Conservation (phyloP, 2,797 vertebrate species). For the Malurus leucopterus region DNA sequence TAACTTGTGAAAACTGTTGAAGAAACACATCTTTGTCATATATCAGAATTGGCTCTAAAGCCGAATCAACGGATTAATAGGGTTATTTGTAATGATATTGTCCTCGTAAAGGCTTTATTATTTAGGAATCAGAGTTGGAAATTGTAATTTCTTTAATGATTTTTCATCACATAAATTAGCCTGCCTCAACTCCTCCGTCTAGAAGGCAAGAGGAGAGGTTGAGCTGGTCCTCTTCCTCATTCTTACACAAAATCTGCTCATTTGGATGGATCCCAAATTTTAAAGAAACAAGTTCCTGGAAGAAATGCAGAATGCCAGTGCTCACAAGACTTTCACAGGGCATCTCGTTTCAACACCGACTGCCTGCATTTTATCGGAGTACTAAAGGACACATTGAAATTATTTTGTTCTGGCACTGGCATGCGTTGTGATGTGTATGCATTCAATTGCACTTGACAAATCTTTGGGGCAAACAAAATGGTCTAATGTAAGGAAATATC, state of each 20-base stretch:
- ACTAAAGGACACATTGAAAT: conserved; percentile 61
- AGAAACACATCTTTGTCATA: conserved; percentile 23
- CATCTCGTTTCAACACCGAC: conserved; percentile 58
- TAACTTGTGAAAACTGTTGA: conserved; percentile 22
- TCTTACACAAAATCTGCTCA: conserved; percentile 66
- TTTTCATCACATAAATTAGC: conserved; percentile 50
- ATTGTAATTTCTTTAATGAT: conserved; percentile 49
- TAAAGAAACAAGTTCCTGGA: conserved; percentile 60
- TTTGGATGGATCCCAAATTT: conserved; percentile 53
- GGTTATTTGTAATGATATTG: conserved; percentile 53
- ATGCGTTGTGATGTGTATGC: conserved; percentile 11
- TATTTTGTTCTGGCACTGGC: conserved; percentile 48
- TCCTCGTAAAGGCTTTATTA: conserved; percentile 22
- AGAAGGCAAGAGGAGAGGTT: conserved; percentile 52
- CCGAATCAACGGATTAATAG: conserved; percentile 13
- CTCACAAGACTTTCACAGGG: conserved; percentile 48
- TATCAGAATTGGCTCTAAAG: conserved; percentile 9
- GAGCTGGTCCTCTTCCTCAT: conserved; percentile 49
- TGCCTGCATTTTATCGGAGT: conserved; percentile 58
- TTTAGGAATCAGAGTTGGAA: conserved; percentile 51
- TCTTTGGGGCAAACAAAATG: conserved; percentile 62
- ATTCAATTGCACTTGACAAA: conserved; percentile 60
- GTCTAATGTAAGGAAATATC: conserved; percentile 64
- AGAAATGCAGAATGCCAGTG: conserved; percentile 43
- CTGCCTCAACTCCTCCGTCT: conserved; percentile 29